Evolutionary conservation across 1,140 invertebrate species (phyloP), one percentile per base, ranked within the genome.

Genomic region (Drosophila nebulosa): DNA sequence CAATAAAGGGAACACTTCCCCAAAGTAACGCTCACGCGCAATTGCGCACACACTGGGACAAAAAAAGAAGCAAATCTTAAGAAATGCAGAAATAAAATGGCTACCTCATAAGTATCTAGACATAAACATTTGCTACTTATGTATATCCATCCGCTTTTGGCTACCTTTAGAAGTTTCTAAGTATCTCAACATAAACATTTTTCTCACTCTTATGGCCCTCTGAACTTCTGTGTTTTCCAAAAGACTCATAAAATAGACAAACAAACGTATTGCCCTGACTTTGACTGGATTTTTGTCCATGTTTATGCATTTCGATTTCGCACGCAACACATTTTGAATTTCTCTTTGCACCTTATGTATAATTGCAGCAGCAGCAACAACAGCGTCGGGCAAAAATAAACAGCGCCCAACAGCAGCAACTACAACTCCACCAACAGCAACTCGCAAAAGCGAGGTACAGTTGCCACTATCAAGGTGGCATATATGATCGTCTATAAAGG

Each of bases 181-280:
- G 69, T 46, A 46, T 46, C 39, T 18, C n/a, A 69, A 76, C 79
- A 75, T 78, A 84, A 84, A 74, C 79, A 79, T 36, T n/a, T n/a
- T 5, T 1, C 39, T 42, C 27, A 39, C 12, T 36, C 2, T 7
- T 16, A 7, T 42, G 16, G 39, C 16, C 16, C 39, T 46, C 16
- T 46, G 16, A 46, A 46, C 16, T 46, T 46, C 5, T 42, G 2
- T 16, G 14, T 46, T 10, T 46, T 46, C 9, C 39, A 46, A 21
- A 21, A 21, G 39, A 46, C 39, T 46, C 39, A 18, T 46, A 46
- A 46, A 46, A 18, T 21, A 42, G 39, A 46, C 14, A 32, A 56
- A 27, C 22, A 35, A 50, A 18, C 18, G 9, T 46, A 30, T 21
- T 32, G 46, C 46, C 16, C 24, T 39, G 7, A 53, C 30, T 52